These are phyloP conservation scores for Bombylius discolor DNA, from an alignment of 2,888 invertebrate genomes.

Conservation along the genomic window DNA sequence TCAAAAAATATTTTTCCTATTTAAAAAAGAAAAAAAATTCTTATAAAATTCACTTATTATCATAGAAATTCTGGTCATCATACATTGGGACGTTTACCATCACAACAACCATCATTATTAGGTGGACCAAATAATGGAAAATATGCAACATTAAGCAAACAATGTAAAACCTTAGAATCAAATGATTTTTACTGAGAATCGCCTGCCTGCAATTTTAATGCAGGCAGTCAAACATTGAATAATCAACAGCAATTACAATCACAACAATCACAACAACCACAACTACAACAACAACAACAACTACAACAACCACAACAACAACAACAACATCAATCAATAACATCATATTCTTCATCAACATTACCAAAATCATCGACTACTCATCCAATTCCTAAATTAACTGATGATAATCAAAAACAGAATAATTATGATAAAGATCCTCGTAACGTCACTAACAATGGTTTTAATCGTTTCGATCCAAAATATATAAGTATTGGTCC, in stretches of 20 bases:
- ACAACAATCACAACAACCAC: conserved; percentile 28
- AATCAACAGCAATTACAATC: conserved; percentile 13
- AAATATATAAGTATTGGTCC: conserved; percentile 38
- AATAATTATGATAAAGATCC: conserved; percentile 30
- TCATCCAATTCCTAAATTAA: conserved; percentile 29
- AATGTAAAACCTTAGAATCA: conserved; percentile 87
- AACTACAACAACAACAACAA: conserved; percentile 22
- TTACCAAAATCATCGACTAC: conserved; percentile 33
- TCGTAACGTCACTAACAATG: conserved; percentile 34
- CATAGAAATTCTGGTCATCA: conserved; percentile 38
- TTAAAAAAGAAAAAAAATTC: not conserved
- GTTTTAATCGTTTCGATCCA: conserved; percentile 37
- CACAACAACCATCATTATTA: conserved; percentile 40
- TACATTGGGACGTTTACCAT: conserved; percentile 52
- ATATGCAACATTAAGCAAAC: conserved; percentile 89
- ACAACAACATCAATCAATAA: conserved; percentile 11
- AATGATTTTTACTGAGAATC: conserved; percentile 89
- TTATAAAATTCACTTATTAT: no score
- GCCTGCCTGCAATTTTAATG: conserved; percentile 43
- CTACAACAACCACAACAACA: conserved; percentile 33
- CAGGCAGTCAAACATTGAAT: conserved; percentile 27
- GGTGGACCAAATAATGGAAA: conserved; percentile 63
- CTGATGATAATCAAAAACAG: conserved; percentile 21
- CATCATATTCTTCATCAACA: conserved; percentile 30
- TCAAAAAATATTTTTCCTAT: not conserved